Evolutionary conservation across 1,140 invertebrate species (phyloP).

Genomic region (Formica exsecta): DNA sequence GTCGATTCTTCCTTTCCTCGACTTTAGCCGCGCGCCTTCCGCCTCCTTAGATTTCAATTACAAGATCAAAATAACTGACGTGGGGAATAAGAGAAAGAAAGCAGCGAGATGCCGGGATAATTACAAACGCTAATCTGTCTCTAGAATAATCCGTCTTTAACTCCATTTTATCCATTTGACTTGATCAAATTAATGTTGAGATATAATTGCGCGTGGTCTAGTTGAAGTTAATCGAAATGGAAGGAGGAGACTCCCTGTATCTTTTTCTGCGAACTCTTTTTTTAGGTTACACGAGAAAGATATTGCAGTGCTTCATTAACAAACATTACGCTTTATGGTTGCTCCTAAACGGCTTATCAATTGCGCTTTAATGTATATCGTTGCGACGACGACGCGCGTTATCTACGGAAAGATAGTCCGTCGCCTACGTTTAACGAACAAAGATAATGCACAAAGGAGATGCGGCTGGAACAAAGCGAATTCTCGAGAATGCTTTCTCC

Average conservation of each 20-base stretch:
- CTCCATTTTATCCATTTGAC: background rate
- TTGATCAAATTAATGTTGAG: background rate
- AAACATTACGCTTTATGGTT: background rate
- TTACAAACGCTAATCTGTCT: constrained; percentile 19
- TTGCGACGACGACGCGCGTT: constrained; percentile 2
- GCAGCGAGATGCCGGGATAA: constrained; percentile 1
- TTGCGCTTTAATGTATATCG: constrained; percentile 21
- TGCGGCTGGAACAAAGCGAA: background rate
- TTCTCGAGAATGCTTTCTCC: background rate
- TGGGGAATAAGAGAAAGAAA: background rate
- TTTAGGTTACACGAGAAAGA: background rate
- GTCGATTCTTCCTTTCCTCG: constrained; percentile 26
- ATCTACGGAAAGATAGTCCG: constrained; percentile 3
- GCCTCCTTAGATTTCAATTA: constrained; percentile 37
- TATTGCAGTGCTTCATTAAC: background rate
- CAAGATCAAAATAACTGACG: constrained; percentile 43
- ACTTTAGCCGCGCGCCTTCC: background rate
- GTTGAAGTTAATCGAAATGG: background rate
- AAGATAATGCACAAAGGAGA: constrained; percentile 23
- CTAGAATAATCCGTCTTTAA: background rate
- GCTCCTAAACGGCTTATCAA: background rate
- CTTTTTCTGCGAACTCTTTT: background rate
- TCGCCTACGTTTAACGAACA: background rate
- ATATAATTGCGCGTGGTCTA: background rate
- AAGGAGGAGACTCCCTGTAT: too few relatives aligned